phyloP scores from a whole-genome alignment of 1,140 invertebrate species.

The Episyrphus balteatus region DNA sequence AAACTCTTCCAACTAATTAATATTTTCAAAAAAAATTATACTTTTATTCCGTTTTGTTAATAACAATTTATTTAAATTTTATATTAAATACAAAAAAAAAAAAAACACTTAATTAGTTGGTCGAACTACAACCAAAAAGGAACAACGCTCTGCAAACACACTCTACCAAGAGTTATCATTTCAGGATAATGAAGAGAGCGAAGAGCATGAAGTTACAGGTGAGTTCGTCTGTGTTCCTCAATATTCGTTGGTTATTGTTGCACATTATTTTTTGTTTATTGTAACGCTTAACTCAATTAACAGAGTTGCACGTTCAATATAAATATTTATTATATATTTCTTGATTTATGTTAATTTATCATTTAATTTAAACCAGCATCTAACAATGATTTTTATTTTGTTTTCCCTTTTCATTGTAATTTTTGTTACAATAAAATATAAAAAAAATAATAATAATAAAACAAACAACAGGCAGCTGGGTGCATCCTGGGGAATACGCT shows the following conservation, averaged over 20 bases:
- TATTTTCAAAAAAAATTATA: not conserved
- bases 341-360: not conserved
- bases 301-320: not conserved
- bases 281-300: not conserved
- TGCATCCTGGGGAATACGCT: conserved; percentile 96
- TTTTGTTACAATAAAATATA: too few species aligned
- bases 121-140: conserved; percentile 71
- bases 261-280: not conserved
- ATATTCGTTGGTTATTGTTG: not conserved
- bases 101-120: conserved; percentile 32
- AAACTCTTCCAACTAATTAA: not conserved
- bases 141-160: conserved; percentile 80
- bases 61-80: too few species aligned
- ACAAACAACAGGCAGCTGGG: conserved; percentile 77
- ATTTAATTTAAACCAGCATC: too few species aligned
- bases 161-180: conserved; percentile 88
- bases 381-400: too few species aligned
- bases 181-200: conserved; percentile 76
- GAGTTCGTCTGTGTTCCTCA: conserved; percentile 13
- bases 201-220: conserved; percentile 81
- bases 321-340: not conserved
- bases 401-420: too few species aligned
- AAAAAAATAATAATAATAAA: too few species aligned
- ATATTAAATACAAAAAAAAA: too few species aligned
- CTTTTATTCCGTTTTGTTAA: not conserved